These are phyloP conservation scores for Psilopsiagon aymara DNA, from an alignment of 2,113 vertebrate species.

Conservation along the genomic window DNA sequence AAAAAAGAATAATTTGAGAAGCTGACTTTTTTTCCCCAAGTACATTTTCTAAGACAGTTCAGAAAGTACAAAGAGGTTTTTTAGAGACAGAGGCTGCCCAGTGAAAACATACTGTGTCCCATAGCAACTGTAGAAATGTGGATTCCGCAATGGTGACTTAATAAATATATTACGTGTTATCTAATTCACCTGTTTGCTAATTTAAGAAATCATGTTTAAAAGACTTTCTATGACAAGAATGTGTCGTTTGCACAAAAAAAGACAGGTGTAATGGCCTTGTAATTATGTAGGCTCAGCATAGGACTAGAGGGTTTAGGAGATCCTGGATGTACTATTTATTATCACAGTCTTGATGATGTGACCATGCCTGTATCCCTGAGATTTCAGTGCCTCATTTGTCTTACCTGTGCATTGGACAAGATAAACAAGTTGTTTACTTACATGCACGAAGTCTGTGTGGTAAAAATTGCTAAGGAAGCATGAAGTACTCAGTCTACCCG, in stretches of 20 bases:
- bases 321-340: not conserved
- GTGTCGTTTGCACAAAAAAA: not conserved
- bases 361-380: not conserved
- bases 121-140: not conserved
- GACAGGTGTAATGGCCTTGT: not conserved
- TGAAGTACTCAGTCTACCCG: not conserved
- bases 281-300: not conserved
- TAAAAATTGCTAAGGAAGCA: constrained; percentile 36
- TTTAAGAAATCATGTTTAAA: not conserved
- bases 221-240: not conserved
- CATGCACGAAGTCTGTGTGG: not conserved
- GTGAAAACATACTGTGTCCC: not conserved
- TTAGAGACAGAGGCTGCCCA: not conserved
- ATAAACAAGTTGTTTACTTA: not conserved
- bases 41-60: not conserved
- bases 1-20: not conserved
- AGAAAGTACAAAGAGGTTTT: not conserved
- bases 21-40: rapidly evolving
- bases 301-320: not conserved
- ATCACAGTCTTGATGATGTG: not conserved
- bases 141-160: not conserved
- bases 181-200: not conserved
- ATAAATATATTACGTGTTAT: not conserved
- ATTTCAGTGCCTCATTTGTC: not conserved
- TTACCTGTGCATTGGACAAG: constrained; percentile 9